Conservation (phyloP, 2,888 invertebrate genomes). For the Xylota segnis region DNA sequence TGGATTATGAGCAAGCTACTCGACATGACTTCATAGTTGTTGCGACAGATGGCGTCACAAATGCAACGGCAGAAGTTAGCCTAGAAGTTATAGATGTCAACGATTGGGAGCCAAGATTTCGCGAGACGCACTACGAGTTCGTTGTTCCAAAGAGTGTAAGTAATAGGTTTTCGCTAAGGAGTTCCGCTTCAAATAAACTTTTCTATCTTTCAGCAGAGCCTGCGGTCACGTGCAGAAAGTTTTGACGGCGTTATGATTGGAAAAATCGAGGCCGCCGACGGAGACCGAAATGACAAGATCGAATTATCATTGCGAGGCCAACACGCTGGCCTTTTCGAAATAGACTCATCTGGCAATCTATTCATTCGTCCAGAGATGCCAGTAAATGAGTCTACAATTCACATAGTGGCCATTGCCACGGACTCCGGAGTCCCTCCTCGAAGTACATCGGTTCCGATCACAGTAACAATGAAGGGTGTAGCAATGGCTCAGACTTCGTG, state of each 20-base stretch:
- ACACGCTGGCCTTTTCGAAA: conserved; percentile 86
- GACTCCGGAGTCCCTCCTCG: conserved; percentile 94
- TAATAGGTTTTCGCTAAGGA: conserved; percentile 30
- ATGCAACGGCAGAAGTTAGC: conserved; percentile 93
- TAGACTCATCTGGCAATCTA: conserved; percentile 86
- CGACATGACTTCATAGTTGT: conserved; percentile 91
- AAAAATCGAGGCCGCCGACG: conserved; percentile 93
- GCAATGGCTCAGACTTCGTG: conserved; percentile 84
- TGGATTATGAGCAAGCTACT: conserved; percentile 92
- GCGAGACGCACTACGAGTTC: conserved; percentile 95
- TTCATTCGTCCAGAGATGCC: conserved; percentile 86
- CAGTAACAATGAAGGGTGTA: conserved; percentile 87
- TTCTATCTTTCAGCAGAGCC: conserved; percentile 80
- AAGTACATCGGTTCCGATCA: conserved; percentile 89
- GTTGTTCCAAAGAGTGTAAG: conserved; percentile 83
- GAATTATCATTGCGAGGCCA: conserved; percentile 90
- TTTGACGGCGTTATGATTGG: conserved; percentile 86
- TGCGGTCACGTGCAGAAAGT: conserved; percentile 80
- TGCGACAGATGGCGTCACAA: conserved; percentile 90
- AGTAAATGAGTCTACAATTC: conserved; percentile 87
- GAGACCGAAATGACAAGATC: conserved; percentile 91
- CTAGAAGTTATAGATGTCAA: conserved; percentile 94
- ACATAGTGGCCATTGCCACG: conserved; percentile 92
- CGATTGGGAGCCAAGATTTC: conserved; percentile 97
- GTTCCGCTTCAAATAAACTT: neutral